phyloP scores from a whole-genome alignment of 2,113 vertebrate genomes.

The Sus scrofa region T2T-Sscrofa CM000813.6:11767501-11768000 shows the following conservation, averaged over 20 bases:
- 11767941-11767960: neutral
- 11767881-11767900: neutral
- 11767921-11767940: neutral
- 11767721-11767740: neutral
- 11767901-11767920: neutral
- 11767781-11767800: neutral
- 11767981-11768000: neutral
- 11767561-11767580: slow-evolving; percentile 64
- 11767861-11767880: neutral
- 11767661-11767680: too few species aligned
- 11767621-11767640: neutral
- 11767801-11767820: neutral
- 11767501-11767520: slow-evolving; percentile 72
- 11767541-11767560: rapidly evolving
- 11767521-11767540: slow-evolving; percentile 88
- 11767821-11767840: neutral
- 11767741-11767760: too few species aligned
- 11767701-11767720: neutral
- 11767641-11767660: neutral
- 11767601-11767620: neutral
- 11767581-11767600: slow-evolving; percentile 60
- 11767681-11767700: rapidly evolving
- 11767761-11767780: neutral
- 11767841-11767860: neutral
- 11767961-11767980: neutral